These are phyloP conservation scores for Aphodius granarius DNA, from an alignment of 2,888 invertebrate species.

Conservation along the genomic window DNA sequence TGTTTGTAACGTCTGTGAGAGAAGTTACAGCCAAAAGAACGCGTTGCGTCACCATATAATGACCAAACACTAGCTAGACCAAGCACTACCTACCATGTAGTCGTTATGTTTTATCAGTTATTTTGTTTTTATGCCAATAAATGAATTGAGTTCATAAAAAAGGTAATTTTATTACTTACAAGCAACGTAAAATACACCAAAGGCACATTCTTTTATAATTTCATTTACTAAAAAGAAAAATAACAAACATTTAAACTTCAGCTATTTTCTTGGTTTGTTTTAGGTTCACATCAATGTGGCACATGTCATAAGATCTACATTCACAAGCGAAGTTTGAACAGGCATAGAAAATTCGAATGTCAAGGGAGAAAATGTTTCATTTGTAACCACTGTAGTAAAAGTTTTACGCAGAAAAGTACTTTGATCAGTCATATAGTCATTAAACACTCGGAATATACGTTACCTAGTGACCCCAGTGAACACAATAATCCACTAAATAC, in stretches of 20 bases:
- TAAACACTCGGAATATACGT: not conserved
- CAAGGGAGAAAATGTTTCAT: not conserved
- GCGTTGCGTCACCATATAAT: not conserved
- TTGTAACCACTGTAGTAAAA: slow-evolving; percentile 4
- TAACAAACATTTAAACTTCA: too few relatives aligned
- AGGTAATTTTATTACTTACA: too few relatives aligned
- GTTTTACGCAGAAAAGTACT: not conserved
- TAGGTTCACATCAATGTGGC: not conserved
- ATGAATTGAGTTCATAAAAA: too few relatives aligned
- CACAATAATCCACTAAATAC: too few relatives aligned
- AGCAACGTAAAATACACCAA: too few relatives aligned
- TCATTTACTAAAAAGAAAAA: too few relatives aligned
- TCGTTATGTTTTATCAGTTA: not conserved
- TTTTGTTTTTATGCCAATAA: too few relatives aligned
- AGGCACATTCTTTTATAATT: too few relatives aligned
- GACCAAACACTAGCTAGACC: not conserved
- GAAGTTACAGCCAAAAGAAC: slow-evolving; percentile 14
- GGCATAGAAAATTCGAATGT: slow-evolving; percentile 16
- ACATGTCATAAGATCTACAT: not conserved
- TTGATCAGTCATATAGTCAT: not conserved
- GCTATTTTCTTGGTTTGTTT: not conserved
- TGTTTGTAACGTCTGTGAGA: slow-evolving; percentile 26
- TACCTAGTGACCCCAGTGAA: too few relatives aligned
- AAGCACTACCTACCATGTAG: too few relatives aligned
- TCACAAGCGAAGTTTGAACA: slow-evolving; percentile 2